Conservation (phyloP, 2,113 vertebrate genomes). For the Pollachius pollachius region DNA sequence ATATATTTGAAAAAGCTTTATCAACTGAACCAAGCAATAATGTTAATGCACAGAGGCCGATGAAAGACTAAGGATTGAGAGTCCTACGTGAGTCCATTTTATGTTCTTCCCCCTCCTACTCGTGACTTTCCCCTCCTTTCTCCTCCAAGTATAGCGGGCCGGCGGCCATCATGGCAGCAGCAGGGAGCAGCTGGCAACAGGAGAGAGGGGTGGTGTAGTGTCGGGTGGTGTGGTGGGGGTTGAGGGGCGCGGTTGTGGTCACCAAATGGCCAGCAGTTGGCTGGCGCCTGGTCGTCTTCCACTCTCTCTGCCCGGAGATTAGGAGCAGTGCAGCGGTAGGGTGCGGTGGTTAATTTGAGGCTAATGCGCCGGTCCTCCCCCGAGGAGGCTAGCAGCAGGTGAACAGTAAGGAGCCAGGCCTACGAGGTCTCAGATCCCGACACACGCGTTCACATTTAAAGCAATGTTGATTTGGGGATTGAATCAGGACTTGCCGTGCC, state of each 20-base stretch:
- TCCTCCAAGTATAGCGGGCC: not conserved
- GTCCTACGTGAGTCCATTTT: not conserved
- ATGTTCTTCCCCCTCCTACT: not conserved
- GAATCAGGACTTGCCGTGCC: no score
- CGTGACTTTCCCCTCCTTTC: not conserved
- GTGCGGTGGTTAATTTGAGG: constrained; percentile 37
- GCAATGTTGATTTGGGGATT: constrained; percentile 17
- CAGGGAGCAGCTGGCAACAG: no score
- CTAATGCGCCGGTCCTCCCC: constrained; percentile 42
- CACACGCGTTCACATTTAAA: constrained; percentile 6
- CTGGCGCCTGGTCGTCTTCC: constrained; percentile 12
- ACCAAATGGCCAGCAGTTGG: constrained; percentile 46
- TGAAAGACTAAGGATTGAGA: no score
- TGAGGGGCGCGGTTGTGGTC: constrained; percentile 54
- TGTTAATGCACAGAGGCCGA: no score
- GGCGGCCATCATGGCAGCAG: no score
- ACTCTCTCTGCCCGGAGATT: constrained; percentile 35
- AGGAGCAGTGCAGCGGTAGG: constrained; percentile 6
- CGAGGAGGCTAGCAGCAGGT: constrained; percentile 28
- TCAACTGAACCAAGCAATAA: no score
- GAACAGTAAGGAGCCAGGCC: constrained; percentile 2
- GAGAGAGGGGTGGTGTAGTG: not conserved
- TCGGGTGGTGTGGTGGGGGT: constrained; percentile 19
- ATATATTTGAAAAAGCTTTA: no score
- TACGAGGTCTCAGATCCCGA: constrained; percentile 1